phyloP scores from a whole-genome alignment of 2,888 invertebrate species.

The Rugalucina vietnamica region DNA sequence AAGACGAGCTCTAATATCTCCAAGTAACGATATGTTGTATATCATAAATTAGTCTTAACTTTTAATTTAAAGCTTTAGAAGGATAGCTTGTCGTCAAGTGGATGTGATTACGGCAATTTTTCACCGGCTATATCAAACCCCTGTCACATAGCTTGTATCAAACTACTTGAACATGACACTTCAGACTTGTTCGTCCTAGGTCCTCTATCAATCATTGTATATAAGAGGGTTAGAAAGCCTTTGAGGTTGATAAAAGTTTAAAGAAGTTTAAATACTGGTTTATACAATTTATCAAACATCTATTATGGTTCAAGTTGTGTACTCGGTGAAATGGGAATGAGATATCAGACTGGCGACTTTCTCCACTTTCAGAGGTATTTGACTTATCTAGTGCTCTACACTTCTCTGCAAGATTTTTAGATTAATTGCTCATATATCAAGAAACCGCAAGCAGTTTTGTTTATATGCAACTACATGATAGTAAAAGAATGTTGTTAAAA shows the following conservation, averaged over 20 bases:
- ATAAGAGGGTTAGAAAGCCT: conserved; percentile 57
- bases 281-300: conserved; percentile 61
- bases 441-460: too few species aligned
- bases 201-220: conserved; percentile 63
- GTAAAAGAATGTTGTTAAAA: too few species aligned
- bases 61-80: conserved; percentile 54
- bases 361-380: too few species aligned
- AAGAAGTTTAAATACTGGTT: conserved; percentile 64
- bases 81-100: conserved; percentile 29
- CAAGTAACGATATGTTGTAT: conserved; percentile 27
- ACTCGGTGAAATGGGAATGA: conserved; percentile 47
- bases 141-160: conserved; percentile 55
- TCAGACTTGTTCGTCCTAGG: conserved; percentile 59
- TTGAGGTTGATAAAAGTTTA: conserved; percentile 63
- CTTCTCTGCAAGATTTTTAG: too few species aligned
- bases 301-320: conserved; percentile 43
- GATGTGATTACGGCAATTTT: conserved; percentile 51
- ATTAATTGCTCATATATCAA: too few species aligned
- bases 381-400: too few species aligned
- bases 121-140: conserved; percentile 41
- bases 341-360: too few species aligned
- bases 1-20: not conserved
- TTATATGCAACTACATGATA: too few species aligned
- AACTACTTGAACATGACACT: conserved; percentile 62
- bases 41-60: conserved; percentile 46